Conservation (phyloP, 2,113 vertebrate genomes). For the Myotis yumanensis region DNA sequence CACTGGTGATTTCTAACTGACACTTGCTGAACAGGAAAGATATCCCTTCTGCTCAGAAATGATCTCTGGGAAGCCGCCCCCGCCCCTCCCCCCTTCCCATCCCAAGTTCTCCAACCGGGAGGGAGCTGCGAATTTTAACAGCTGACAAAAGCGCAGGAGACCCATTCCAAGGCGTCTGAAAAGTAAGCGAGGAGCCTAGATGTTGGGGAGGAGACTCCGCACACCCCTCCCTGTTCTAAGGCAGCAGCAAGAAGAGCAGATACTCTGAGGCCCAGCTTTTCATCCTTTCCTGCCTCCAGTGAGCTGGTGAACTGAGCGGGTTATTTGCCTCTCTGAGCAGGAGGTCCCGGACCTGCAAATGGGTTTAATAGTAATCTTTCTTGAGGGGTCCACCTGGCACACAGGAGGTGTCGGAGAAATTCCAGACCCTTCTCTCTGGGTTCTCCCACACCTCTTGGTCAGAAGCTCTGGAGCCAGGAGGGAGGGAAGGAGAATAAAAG, state of each 20-base stretch:
- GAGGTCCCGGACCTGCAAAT: not conserved
- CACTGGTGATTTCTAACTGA: not conserved
- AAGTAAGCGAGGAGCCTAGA: not conserved
- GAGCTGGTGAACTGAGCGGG: not conserved
- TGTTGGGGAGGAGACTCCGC: fast-evolving
- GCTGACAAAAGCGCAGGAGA: not conserved
- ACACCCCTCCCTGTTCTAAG: not conserved
- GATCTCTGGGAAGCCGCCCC: not conserved
- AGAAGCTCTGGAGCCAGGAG: not conserved
- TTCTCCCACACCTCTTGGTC: not conserved
- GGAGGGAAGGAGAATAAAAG: not conserved
- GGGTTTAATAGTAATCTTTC: not conserved
- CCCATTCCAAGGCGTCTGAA: not conserved
- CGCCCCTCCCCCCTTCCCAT: too few relatives aligned
- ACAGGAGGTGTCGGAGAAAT: not conserved
- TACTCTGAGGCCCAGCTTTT: fast-evolving
- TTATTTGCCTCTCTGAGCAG: not conserved
- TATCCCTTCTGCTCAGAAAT: not conserved
- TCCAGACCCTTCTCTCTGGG: not conserved
- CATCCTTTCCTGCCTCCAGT: not conserved
- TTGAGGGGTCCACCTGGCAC: not conserved
- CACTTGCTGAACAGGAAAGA: not conserved
- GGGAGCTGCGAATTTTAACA: too few relatives aligned
- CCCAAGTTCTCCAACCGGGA: not conserved
- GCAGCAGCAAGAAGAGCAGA: not conserved